These are phyloP conservation scores for Cantharis rustica DNA, from an alignment of 2,888 invertebrate species.

Conservation along the genomic window DNA sequence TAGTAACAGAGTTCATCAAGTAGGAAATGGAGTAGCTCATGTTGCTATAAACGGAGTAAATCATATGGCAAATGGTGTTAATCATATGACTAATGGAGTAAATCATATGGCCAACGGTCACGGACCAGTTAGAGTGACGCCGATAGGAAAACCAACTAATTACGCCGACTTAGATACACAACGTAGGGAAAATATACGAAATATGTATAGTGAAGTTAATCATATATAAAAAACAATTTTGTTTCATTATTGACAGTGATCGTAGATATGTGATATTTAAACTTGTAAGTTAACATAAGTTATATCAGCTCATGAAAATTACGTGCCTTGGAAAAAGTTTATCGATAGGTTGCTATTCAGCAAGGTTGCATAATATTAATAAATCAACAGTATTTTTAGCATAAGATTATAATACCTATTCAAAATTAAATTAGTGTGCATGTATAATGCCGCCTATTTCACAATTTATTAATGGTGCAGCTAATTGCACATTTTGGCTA, in stretches of 20 bases:
- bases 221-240: constrained; percentile 50
- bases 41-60: constrained; percentile 39
- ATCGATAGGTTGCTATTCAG: constrained; percentile 1
- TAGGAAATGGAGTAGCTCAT: constrained; percentile 39
- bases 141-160: constrained; percentile 48
- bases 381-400: constrained; percentile 22
- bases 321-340: constrained; percentile 22
- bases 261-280: constrained; percentile 25
- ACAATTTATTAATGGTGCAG: neutral
- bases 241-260: constrained; percentile 15
- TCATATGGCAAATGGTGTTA: constrained; percentile 57
- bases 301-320: constrained; percentile 11
- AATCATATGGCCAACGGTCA: constrained; percentile 48
- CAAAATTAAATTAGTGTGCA: neutral
- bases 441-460: neutral
- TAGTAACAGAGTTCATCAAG: constrained; percentile 46
- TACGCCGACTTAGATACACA: constrained; percentile 40
- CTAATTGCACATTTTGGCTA: neutral
- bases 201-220: constrained; percentile 47
- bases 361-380: constrained; percentile 10
- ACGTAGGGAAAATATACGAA: constrained; percentile 41
- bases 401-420: constrained; percentile 11
- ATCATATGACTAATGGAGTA: constrained; percentile 57
- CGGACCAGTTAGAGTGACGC: constrained; percentile 39
- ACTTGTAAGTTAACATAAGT: constrained; percentile 5